A percentile compares a stretch with the other conserved stretches of the same genome.
Conservation (phyloP, 2,797 vertebrate species). For the Intellagama lesueurii region DNA sequence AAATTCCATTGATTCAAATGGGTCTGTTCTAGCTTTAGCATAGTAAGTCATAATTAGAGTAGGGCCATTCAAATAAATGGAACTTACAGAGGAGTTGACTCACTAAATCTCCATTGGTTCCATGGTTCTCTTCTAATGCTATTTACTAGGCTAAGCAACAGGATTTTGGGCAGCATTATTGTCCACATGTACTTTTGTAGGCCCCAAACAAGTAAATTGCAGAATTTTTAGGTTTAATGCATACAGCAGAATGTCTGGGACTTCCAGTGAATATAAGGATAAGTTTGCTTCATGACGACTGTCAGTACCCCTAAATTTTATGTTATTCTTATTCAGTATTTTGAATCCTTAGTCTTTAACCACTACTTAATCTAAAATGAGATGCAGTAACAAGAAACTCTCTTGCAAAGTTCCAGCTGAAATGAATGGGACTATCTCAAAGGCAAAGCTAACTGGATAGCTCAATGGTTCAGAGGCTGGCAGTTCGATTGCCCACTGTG, state of each 20-base stretch:
- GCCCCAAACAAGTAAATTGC: not conserved
- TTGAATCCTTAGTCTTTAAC: not conserved
- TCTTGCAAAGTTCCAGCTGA: not conserved
- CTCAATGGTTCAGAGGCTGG: no score
- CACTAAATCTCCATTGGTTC: no score
- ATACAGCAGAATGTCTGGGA: not conserved
- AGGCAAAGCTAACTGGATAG: no score
- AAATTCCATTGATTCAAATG: no score
- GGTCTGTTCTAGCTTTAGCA: no score
- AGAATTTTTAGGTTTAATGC: not conserved
- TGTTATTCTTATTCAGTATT: not conserved
- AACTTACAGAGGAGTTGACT: no score
- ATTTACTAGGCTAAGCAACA: no score
- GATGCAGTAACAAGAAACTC: not conserved
- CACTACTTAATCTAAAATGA: not conserved
- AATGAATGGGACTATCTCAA: not conserved
- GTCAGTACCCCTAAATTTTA: not conserved
- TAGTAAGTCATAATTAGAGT: no score
- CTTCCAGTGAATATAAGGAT: not conserved
- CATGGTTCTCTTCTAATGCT: no score
- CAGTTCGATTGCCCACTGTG: no score
- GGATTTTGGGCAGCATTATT: not conserved
- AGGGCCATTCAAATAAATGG: no score
- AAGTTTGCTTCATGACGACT: not conserved
- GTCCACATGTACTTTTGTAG: not conserved